Conservation (phyloP, 2,113 vertebrate species). For the Seriola rivoliana region DNA sequence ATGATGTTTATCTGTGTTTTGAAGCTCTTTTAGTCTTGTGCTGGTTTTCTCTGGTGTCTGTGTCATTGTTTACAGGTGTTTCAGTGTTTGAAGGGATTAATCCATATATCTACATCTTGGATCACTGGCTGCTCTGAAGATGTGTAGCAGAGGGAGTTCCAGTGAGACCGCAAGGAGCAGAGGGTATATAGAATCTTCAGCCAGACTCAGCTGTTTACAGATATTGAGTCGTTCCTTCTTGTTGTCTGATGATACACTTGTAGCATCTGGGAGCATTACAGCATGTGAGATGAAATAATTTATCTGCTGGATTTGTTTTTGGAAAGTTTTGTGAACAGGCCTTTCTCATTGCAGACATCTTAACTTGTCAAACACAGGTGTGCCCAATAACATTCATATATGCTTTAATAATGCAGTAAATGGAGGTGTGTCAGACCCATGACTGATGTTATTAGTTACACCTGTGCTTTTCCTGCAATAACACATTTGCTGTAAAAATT, state of each 20-base stretch:
- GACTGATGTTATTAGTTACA: background rate
- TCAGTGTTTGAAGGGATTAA: slow-evolving; percentile 16
- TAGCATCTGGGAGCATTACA: background rate
- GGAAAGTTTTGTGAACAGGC: background rate
- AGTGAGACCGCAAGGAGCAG: slow-evolving; percentile 7
- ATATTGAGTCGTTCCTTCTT: slow-evolving; percentile 20
- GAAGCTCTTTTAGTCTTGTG: slow-evolving; percentile 9
- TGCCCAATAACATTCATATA: background rate
- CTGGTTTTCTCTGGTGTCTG: background rate
- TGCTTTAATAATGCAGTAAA: background rate
- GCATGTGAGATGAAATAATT: background rate
- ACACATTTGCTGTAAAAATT: background rate
- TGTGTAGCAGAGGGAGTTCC: background rate
- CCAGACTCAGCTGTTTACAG: slow-evolving; percentile 4
- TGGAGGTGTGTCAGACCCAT: background rate
- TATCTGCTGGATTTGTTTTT: background rate
- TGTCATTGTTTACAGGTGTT: slow-evolving; percentile 20
- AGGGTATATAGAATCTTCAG: slow-evolving; percentile 3
- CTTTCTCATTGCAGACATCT: background rate
- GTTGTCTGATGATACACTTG: slow-evolving; percentile 8
- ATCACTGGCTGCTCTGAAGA: slow-evolving; percentile 5
- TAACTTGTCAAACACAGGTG: background rate
- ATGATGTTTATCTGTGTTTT: slow-evolving; percentile 20
- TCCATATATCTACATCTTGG: slow-evolving; percentile 29
- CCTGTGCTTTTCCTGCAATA: background rate